These are phyloP conservation scores for Meteorus cinctellus DNA, from an alignment of 2,888 invertebrate genomes.

Conservation along the genomic window DNA sequence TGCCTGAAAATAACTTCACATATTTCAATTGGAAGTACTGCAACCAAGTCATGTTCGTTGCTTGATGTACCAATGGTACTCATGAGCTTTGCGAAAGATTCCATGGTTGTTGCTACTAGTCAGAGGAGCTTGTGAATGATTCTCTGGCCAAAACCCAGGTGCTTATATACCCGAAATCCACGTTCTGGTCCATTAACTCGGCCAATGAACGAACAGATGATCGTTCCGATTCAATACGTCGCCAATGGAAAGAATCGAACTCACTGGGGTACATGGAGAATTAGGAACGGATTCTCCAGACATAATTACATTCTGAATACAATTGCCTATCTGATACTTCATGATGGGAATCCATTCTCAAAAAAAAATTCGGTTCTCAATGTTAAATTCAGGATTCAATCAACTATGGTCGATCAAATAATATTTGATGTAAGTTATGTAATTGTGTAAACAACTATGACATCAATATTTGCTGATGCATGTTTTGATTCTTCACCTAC, in stretches of 20 bases:
- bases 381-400: too few relatives aligned
- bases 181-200: background rate
- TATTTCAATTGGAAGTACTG: slow-evolving; percentile 7
- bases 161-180: background rate
- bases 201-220: background rate
- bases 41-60: background rate
- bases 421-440: too few relatives aligned
- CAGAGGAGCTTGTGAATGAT: background rate
- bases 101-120: slow-evolving; percentile 6
- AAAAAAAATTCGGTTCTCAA: too few relatives aligned
- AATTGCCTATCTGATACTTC: too few relatives aligned
- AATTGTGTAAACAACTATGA: too few relatives aligned
- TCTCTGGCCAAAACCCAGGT: background rate
- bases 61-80: slow-evolving; percentile 2
- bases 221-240: background rate
- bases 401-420: too few relatives aligned
- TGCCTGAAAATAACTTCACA: background rate
- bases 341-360: too few relatives aligned
- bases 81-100: slow-evolving; percentile 1
- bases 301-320: too few relatives aligned
- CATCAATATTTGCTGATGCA: too few relatives aligned
- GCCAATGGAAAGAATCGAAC: background rate
- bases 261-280: too few relatives aligned
- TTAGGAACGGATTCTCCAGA: too few relatives aligned
- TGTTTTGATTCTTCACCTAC: too few relatives aligned